phyloP scores from a whole-genome alignment of 2,888 invertebrate species.

The Gastrophysa polygoni region DNA sequence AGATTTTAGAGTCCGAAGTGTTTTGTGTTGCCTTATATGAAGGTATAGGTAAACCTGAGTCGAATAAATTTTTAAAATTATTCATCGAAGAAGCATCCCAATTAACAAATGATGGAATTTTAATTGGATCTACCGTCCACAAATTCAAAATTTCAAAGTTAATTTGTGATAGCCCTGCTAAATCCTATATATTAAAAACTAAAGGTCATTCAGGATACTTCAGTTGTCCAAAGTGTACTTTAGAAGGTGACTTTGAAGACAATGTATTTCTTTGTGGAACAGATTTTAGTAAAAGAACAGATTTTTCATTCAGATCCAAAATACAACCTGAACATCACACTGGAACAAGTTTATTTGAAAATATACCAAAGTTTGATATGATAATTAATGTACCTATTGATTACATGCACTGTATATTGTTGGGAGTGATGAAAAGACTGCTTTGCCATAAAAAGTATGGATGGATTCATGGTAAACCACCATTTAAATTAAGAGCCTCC shows the following conservation, averaged over 20 bases:
- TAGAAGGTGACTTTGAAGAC: constrained; percentile 21
- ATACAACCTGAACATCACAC: constrained; percentile 19
- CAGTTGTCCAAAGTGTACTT: constrained; percentile 19
- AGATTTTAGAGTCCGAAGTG: constrained; percentile 10
- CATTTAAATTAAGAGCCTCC: constrained; percentile 20
- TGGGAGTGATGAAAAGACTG: constrained; percentile 16
- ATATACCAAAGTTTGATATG: constrained; percentile 20
- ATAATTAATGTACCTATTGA: constrained; percentile 19
- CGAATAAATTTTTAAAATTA: constrained; percentile 22
- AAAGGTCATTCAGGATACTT: constrained; percentile 23
- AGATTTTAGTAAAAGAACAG: constrained; percentile 15
- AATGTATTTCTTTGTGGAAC: constrained; percentile 17
- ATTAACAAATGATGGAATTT: constrained; percentile 14
- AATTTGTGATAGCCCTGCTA: constrained; percentile 20
- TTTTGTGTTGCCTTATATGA: constrained; percentile 20
- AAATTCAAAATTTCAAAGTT: constrained; percentile 19
- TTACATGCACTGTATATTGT: constrained; percentile 21
- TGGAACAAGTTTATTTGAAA: constrained; percentile 17
- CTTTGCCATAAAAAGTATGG: constrained; percentile 21
- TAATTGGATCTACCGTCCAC: constrained; percentile 9
- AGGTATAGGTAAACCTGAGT: constrained; percentile 15
- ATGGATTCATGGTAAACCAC: constrained; percentile 21
- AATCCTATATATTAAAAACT: constrained; percentile 13
- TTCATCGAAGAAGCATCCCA: constrained; percentile 16
- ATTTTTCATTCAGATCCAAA: constrained; percentile 17